Evolutionary conservation across 2,113 vertebrate species (phyloP).

Genomic region (Lontra canadensis): DNA sequence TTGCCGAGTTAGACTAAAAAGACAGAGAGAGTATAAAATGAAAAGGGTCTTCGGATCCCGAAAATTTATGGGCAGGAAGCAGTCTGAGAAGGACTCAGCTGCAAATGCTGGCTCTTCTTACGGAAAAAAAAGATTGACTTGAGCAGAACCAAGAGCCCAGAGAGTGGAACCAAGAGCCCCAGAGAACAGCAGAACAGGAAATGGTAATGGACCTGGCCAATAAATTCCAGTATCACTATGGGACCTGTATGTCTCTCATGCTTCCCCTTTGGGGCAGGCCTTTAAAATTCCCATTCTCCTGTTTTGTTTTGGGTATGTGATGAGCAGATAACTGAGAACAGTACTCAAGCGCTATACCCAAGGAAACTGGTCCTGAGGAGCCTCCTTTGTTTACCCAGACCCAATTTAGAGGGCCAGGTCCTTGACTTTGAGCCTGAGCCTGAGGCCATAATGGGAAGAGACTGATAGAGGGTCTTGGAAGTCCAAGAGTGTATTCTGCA

Average conservation of each 20-base stretch:
- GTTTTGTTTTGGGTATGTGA: neutral
- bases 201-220: too few species aligned
- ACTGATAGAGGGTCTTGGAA: neutral
- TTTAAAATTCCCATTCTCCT: neutral
- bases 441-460: neutral
- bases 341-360: neutral
- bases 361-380: neutral
- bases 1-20: neutral
- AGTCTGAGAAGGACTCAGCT: neutral
- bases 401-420: neutral
- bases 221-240: neutral
- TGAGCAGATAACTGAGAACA: neutral
- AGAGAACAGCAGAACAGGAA: neutral
- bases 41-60: neutral
- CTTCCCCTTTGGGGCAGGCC: neutral
- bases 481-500: neutral
- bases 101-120: neutral
- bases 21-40: neutral
- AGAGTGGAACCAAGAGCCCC: neutral
- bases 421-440: neutral
- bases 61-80: neutral
- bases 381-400: neutral
- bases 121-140: neutral
- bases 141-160: neutral
- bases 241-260: fast-evolving